Percentiles rank a stretch among this genome's conserved stretches.
phyloP scores from a whole-genome alignment of 2,888 invertebrate species.

The Netelia inedita region DNA sequence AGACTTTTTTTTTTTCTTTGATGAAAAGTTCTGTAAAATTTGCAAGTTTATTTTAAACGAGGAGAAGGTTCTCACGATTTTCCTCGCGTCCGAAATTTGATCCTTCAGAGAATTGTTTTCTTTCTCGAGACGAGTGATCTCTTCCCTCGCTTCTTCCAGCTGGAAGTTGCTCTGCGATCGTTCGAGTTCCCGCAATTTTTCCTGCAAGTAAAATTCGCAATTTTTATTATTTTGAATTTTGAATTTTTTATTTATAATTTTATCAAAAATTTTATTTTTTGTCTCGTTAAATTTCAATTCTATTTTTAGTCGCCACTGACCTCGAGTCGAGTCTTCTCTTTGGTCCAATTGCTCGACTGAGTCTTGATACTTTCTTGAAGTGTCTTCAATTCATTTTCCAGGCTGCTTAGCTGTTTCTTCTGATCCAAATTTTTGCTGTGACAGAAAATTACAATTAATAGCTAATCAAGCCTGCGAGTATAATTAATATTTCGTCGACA shows the following conservation, averaged over 20 bases:
- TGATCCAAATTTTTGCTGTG: constrained; percentile 88
- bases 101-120: constrained; percentile 90
- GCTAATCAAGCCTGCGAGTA: constrained; percentile 31
- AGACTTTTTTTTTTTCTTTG: background rate
- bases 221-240: background rate
- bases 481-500: background rate
- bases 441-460: constrained; percentile 49
- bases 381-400: constrained; percentile 89
- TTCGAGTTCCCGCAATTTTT: constrained; percentile 77
- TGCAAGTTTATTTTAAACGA: constrained; percentile 10
- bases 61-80: constrained; percentile 85
- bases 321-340: constrained; percentile 87
- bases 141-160: constrained; percentile 91
- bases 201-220: constrained; percentile 68
- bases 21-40: background rate
- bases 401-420: constrained; percentile 88
- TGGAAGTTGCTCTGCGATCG: constrained; percentile 86
- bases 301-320: constrained; percentile 23
- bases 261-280: constrained; percentile 1
- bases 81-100: constrained; percentile 90
- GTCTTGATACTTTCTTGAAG: constrained; percentile 88
- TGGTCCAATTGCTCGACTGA: constrained; percentile 90
- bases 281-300: constrained; percentile 1
- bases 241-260: background rate
- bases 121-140: constrained; percentile 89